These are phyloP conservation scores for Diloba caeruleocephala DNA, from an alignment of 2,888 invertebrate genomes.

Conservation along the genomic window DNA sequence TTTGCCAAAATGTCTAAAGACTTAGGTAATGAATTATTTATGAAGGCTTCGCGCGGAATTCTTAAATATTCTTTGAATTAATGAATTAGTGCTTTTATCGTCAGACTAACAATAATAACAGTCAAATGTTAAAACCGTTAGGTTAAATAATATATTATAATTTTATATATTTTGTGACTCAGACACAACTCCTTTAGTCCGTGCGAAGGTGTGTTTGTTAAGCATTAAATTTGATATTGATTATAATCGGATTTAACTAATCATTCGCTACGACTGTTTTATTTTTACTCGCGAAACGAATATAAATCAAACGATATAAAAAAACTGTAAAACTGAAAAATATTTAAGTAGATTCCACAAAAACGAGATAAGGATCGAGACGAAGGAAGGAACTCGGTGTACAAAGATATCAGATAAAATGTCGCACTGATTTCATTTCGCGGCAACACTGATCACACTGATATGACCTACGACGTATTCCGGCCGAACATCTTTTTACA, in stretches of 20 bases:
- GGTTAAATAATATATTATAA: slow-evolving; percentile 5
- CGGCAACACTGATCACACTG: slow-evolving; percentile 20
- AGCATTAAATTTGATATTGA: too few relatives aligned
- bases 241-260: neutral
- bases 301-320: too few relatives aligned
- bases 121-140: slow-evolving; percentile 40
- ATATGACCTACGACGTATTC: slow-evolving; percentile 23
- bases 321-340: too few relatives aligned
- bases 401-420: slow-evolving; percentile 33
- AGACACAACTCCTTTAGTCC: slow-evolving; percentile 1
- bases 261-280: neutral
- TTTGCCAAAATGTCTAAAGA: too few relatives aligned
- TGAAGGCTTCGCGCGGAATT: slow-evolving; percentile 18
- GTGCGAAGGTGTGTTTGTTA: slow-evolving; percentile 1
- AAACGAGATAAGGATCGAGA: neutral
- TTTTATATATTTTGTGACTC: neutral
- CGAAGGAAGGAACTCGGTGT: neutral
- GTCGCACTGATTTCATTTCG: slow-evolving; percentile 18
- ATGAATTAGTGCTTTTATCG: slow-evolving; percentile 33
- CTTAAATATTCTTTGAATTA: slow-evolving; percentile 15
- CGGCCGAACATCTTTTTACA: slow-evolving; percentile 26
- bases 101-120: slow-evolving; percentile 44
- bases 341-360: slow-evolving; percentile 7
- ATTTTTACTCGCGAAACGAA: neutral
- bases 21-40: slow-evolving; percentile 35